A percentile compares a stretch with the other conserved stretches of the same genome.
phyloP scores from a whole-genome alignment of 2,113 vertebrate genomes.

The Chauna torquata region DNA sequence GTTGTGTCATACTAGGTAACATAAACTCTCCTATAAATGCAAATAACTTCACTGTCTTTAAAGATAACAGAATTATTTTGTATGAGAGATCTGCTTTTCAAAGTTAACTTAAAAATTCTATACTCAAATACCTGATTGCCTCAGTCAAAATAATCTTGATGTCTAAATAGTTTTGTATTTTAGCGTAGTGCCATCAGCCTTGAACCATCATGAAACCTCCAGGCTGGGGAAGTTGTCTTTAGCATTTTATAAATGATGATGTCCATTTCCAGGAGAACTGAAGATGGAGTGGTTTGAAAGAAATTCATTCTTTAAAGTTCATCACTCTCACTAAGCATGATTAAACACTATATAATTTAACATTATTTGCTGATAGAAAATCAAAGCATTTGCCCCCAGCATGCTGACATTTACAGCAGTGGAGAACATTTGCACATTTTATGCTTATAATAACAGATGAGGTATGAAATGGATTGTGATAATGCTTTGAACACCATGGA shows the following conservation, averaged over 20 bases:
- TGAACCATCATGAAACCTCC: neutral
- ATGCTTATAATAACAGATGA: slow-evolving; percentile 69
- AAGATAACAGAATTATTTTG: neutral
- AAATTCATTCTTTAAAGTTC: slow-evolving; percentile 48
- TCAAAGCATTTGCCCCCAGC: slow-evolving; percentile 60
- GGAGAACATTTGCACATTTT: slow-evolving; percentile 44
- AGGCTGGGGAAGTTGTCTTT: neutral
- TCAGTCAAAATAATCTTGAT: neutral
- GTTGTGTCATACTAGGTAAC: neutral
- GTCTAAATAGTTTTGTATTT: neutral
- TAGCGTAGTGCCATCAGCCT: neutral
- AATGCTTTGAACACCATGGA: slow-evolving; percentile 46
- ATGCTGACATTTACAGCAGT: slow-evolving; percentile 51
- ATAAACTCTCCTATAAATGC: neutral
- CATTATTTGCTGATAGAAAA: slow-evolving; percentile 62
- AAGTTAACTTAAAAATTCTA: neutral
- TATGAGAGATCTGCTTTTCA: neutral
- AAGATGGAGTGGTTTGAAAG: slow-evolving; percentile 26
- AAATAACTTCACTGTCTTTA: neutral
- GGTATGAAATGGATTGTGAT: slow-evolving; percentile 69
- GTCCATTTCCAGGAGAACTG: neutral
- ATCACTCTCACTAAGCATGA: slow-evolving; percentile 52
- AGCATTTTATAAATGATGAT: slow-evolving; percentile 1
- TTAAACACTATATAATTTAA: slow-evolving; percentile 57
- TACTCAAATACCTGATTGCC: neutral